Conservation (phyloP, 2,113 vertebrate genomes). For the Phylloscopus trochilus region DNA sequence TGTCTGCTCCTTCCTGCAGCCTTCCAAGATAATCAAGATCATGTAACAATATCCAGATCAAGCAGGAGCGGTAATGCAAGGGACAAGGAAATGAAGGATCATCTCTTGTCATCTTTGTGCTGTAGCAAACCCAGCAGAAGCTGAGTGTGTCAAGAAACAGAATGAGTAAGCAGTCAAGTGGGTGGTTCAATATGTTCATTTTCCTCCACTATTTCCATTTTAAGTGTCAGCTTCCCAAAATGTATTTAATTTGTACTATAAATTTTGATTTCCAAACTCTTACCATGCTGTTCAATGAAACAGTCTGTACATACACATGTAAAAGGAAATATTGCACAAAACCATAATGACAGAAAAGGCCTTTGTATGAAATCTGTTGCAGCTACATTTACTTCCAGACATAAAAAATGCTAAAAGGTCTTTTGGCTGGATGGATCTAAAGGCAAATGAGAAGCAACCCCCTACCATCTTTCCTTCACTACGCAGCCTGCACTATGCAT, state of each 20-base stretch:
- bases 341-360: neutral
- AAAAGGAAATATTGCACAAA: slow-evolving; percentile 10
- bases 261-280: slow-evolving; percentile 35
- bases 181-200: slow-evolving; percentile 62
- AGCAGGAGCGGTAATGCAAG: neutral
- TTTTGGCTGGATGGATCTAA: neutral
- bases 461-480: neutral
- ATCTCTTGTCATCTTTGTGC: neutral
- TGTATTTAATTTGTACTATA: slow-evolving; percentile 54
- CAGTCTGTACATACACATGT: neutral
- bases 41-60: neutral
- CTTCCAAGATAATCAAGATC: neutral
- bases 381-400: neutral
- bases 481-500: neutral
- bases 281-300: slow-evolving; percentile 30
- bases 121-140: slow-evolving; percentile 21
- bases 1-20: neutral
- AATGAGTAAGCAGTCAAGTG: slow-evolving; percentile 57
- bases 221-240: slow-evolving; percentile 54
- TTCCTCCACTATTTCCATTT: slow-evolving; percentile 61
- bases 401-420: neutral
- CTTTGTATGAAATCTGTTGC: neutral
- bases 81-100: neutral
- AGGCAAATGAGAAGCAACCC: neutral
- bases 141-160: slow-evolving; percentile 36